A percentile compares a stretch with the other conserved stretches of the same genome.
phyloP scores from a whole-genome alignment of 2,888 invertebrate genomes.

The Sphaerophoria rueppellii region DNA sequence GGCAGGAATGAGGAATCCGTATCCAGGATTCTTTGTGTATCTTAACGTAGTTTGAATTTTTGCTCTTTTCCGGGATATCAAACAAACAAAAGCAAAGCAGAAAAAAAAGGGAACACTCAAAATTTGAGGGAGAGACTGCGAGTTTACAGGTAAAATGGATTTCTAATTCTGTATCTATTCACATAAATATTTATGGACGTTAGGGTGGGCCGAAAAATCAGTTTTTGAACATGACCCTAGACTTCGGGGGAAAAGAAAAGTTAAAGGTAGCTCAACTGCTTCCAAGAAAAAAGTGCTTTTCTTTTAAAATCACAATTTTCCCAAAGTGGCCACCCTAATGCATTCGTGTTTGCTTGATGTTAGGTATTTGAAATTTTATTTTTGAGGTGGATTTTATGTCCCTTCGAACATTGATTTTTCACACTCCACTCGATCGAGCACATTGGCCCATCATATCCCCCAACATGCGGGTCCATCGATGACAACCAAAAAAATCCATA shows the following conservation, averaged over 20 bases:
- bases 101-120: constrained; percentile 18
- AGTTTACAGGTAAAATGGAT: constrained; percentile 64
- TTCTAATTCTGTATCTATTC: constrained; percentile 25
- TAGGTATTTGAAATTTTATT: constrained; percentile 40
- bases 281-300: too few species aligned
- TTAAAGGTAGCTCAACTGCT: too few species aligned
- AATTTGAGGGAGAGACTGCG: constrained; percentile 11
- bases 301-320: too few species aligned
- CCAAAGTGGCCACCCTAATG: too few species aligned
- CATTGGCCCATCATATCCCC: constrained; percentile 1
- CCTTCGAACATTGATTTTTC: constrained; percentile 73
- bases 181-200: background rate
- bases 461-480: background rate
- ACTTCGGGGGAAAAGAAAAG: too few species aligned
- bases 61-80: constrained; percentile 27
- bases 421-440: constrained; percentile 65
- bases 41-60: constrained; percentile 53
- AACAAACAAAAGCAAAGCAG: background rate
- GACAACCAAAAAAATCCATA: constrained; percentile 38
- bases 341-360: background rate
- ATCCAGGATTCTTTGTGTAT: constrained; percentile 61
- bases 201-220: too few species aligned
- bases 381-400: constrained; percentile 70
- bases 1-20: constrained; percentile 7
- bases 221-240: too few species aligned